Conservation (phyloP, 2,113 vertebrate genomes). For the Podocnemis expansa region DNA sequence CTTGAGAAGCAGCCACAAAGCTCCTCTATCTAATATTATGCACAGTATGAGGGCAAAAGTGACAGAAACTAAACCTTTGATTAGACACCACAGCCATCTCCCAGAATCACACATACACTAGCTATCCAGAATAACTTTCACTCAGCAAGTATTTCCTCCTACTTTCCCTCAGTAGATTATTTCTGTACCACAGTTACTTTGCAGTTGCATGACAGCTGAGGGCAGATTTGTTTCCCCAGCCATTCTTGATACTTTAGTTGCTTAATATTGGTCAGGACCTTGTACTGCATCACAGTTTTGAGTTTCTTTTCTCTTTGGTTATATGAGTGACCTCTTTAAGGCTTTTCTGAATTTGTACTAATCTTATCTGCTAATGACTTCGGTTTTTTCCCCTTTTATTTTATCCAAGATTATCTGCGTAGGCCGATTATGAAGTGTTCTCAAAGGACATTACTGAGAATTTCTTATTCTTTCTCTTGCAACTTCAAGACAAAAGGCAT, state of each 20-base stretch:
- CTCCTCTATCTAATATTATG: not conserved
- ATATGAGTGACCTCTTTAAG: not conserved
- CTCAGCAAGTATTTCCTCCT: not conserved
- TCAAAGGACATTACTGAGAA: not conserved
- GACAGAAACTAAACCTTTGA: not conserved
- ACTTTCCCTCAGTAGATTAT: not conserved
- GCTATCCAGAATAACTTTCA: not conserved
- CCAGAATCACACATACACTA: too few species aligned
- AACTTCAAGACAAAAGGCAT: not conserved
- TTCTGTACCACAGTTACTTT: not conserved
- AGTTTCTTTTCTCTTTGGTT: not conserved
- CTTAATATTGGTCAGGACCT: not conserved
- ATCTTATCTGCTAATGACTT: slow-evolving; percentile 11
- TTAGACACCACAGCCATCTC: not conserved
- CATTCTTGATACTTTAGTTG: not conserved
- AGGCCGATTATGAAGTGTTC: slow-evolving; percentile 16
- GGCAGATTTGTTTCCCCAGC: not conserved
- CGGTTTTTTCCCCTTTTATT: not conserved
- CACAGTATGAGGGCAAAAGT: not conserved
- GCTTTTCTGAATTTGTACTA: not conserved
- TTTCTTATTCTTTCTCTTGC: not conserved
- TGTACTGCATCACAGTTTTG: not conserved
- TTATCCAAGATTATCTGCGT: slow-evolving; percentile 15
- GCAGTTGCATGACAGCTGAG: not conserved
- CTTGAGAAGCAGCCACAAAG: not conserved